Base-by-base conservation (phyloP, 2,113 vertebrate species). In the Stercorarius parasiticus region DNA sequence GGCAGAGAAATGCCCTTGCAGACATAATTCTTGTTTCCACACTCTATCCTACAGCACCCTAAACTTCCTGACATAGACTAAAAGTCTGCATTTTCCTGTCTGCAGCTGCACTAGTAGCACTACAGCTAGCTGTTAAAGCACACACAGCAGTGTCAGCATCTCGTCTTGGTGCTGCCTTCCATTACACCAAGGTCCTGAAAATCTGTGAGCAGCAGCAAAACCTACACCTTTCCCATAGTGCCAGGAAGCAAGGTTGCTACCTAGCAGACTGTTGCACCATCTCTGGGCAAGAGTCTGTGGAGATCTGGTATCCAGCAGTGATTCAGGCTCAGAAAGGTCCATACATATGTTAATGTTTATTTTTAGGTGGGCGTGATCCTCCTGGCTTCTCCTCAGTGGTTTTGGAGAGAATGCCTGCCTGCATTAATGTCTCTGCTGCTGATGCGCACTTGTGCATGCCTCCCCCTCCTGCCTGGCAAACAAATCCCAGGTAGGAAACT, bases 361-460 rank as follows among this genome's bases (percentile, higher is more conserved):
- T 96, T 91, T 94, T 36, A 91, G 77, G 95, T 88, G 79, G 76
- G 82, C 1, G 29, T 84, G 76, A 92, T 73, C 82, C 53, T 96
- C 64, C 78, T 90, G 82, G 77, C 52, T 86, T 70, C 76, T 86
- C 64, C 83, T 85, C 25, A 19, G 59, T 71, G 88, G 72, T 93
- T 87, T 56, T 84, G 79, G 56, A 89, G 83, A 82, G 66, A 40
- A 78, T 4, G 55, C 66, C 72, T 79, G 84, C 73, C 71, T 81
- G 92, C 72, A 67, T 36, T 56, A 14, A 58, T 27, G 66, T 32
- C 42, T 70, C 43, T 50, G 45, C 80, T 88, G 73, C 52, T 88
- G 82, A 53, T 91, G 79, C 3, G 11, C 90, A 82, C 70, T 93
- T 61, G 73, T 56, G 43, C 71, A 4, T 1, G 4, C 64, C 77